Percentiles rank a stretch among this genome's conserved stretches.
Evolutionary conservation across 1,140 invertebrate genomes (phyloP).

Genomic region (Brachionus koreanus): DNA sequence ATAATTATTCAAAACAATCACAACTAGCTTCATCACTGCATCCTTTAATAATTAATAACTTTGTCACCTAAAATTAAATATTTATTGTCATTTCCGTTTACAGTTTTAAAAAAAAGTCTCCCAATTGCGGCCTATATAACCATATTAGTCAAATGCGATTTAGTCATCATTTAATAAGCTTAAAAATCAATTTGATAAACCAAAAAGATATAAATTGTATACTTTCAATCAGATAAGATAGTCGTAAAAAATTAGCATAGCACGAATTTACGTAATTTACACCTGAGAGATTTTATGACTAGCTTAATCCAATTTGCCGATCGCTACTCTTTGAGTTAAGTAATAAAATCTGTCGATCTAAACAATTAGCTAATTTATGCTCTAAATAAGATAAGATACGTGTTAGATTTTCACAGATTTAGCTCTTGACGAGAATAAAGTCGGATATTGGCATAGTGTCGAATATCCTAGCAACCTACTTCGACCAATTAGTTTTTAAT

Average conservation of each 20-base stretch:
- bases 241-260: not conserved
- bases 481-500: not conserved
- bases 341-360: constrained; percentile 33
- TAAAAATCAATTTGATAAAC: not conserved
- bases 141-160: not conserved
- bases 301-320: not conserved
- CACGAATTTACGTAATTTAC: not conserved
- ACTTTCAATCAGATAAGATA: not conserved
- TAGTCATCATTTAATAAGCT: not conserved
- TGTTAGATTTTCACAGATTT: constrained; percentile 26
- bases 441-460: constrained; percentile 33
- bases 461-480: not conserved
- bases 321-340: constrained; percentile 11
- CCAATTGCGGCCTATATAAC: not conserved
- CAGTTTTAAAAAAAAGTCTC: not conserved
- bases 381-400: constrained; percentile 15
- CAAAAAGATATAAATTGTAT: not conserved
- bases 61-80: constrained; percentile 14
- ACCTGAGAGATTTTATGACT: constrained; percentile 3
- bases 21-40: not conserved
- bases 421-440: constrained; percentile 3
- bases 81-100: not conserved
- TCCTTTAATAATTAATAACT: constrained; percentile 16
- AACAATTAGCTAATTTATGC: constrained; percentile 6
- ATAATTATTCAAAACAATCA: constrained; percentile 14